These are phyloP conservation scores for Paraplagusia blochii DNA, from an alignment of 2,113 vertebrate genomes.

Conservation along the genomic window DNA sequence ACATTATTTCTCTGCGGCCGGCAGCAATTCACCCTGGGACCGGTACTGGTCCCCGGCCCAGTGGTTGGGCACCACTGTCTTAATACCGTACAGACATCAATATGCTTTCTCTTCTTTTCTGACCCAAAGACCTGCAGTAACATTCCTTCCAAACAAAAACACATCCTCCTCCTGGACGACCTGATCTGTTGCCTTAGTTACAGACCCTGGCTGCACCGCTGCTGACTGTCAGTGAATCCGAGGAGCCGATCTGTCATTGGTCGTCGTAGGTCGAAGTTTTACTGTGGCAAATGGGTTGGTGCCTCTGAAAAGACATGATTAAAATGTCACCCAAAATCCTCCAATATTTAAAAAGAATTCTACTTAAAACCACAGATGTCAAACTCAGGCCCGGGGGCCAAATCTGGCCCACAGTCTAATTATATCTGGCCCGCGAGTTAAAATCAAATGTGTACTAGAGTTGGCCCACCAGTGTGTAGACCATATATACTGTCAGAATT, in stretches of 20 bases:
- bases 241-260: constrained; percentile 87
- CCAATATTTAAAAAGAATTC: neutral
- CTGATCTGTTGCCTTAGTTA: constrained; percentile 13
- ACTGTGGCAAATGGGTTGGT: constrained; percentile 91
- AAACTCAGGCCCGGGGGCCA: too few species aligned
- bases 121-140: neutral
- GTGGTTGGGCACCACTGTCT: too few species aligned
- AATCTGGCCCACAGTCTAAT: too few species aligned
- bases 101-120: neutral
- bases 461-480: too few species aligned
- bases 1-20: too few species aligned
- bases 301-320: constrained; percentile 70
- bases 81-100: constrained; percentile 20
- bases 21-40: too few species aligned
- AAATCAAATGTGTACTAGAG: too few species aligned
- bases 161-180: neutral
- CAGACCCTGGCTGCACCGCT: constrained; percentile 4
- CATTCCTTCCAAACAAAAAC: constrained; percentile 17
- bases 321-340: constrained; percentile 46
- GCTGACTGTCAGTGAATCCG: constrained; percentile 66
- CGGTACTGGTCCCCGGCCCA: too few species aligned
- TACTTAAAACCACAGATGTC: too few species aligned
- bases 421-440: too few species aligned
- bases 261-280: constrained; percentile 86
- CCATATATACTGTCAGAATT: too few species aligned